Conservation (phyloP, 2,113 vertebrate genomes). For the Oreotrochilus melanogaster region DNA sequence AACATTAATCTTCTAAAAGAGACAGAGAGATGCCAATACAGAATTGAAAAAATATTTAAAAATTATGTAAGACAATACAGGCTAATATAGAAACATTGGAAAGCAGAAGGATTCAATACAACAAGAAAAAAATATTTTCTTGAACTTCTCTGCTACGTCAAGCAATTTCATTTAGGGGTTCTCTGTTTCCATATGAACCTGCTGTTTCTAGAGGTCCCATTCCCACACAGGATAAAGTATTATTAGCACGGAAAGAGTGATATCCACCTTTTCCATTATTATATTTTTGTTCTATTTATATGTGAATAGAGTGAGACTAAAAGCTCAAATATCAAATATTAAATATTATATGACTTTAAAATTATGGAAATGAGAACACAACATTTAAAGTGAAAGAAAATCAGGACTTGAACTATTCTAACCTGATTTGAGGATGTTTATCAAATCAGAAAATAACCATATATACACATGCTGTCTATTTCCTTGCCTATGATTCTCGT, state of each 20-base stretch:
- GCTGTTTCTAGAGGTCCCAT: not conserved
- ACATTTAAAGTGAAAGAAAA: not conserved
- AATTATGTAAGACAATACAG: not conserved
- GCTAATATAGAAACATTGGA: not conserved
- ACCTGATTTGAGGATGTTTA: not conserved
- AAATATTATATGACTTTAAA: not conserved
- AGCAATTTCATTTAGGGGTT: not conserved
- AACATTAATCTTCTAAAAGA: not conserved
- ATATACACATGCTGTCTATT: not conserved
- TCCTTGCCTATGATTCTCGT: not conserved
- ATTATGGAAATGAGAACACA: not conserved
- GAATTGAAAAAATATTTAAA: not conserved
- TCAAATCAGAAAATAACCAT: not conserved
- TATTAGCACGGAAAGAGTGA: not conserved
- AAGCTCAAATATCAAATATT: accelerated
- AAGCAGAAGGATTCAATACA: not conserved
- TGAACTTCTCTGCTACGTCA: not conserved
- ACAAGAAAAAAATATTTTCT: not conserved
- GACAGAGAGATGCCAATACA: not conserved
- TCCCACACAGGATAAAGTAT: not conserved
- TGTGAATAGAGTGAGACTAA: not conserved
- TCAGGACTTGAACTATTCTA: not conserved
- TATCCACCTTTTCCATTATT: not conserved
- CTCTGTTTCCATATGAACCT: not conserved
- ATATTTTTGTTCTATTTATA: not conserved